phyloP scores from a whole-genome alignment of 2,113 vertebrate genomes.

The Cricetomys ansorgei region DNA sequence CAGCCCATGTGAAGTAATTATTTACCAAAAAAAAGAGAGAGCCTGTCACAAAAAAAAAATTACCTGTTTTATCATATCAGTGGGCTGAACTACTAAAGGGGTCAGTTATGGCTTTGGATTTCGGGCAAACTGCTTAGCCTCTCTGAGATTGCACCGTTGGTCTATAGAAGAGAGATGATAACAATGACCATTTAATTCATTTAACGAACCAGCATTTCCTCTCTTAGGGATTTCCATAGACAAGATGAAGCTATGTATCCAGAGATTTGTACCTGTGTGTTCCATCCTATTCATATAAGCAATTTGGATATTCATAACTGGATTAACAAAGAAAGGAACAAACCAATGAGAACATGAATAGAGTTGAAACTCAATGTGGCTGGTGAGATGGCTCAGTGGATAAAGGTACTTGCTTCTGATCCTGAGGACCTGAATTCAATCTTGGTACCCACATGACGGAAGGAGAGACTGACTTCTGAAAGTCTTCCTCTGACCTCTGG shows the following conservation, averaged over 20 bases:
- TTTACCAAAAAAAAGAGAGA: neutral
- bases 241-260: neutral
- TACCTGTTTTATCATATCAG: neutral
- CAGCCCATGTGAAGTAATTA: neutral
- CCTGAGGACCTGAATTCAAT: neutral
- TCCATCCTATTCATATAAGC: neutral
- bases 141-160: neutral
- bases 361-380: neutral
- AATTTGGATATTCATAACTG: neutral
- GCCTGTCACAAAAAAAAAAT: neutral
- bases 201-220: neutral
- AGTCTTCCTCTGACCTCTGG: neutral
- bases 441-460: neutral
- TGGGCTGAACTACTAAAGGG: neutral
- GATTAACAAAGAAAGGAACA: conserved; percentile 14
- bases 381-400: neutral
- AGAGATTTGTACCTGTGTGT: neutral
- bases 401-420: neutral
- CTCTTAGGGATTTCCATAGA: neutral
- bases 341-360: neutral
- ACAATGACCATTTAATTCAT: neutral
- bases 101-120: conserved; percentile 4
- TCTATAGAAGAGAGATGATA: neutral
- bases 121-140: neutral
- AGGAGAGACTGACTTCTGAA: neutral